Evolutionary conservation across 2,797 vertebrate genomes (phyloP).

Genomic region (Pelobates cultripes): DNA sequence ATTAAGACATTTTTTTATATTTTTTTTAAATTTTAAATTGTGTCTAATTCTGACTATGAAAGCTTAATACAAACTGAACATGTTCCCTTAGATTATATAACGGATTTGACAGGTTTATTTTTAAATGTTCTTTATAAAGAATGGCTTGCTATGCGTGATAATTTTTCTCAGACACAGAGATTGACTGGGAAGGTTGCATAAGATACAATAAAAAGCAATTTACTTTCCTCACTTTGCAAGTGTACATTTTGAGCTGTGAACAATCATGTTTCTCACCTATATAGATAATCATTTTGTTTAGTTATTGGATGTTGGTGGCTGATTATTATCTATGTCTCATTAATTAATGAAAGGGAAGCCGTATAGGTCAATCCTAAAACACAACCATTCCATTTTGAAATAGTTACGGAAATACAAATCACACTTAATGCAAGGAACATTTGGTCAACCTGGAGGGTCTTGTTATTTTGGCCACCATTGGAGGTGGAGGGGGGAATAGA

Average conservation of each 20-base stretch:
- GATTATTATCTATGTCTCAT: background rate
- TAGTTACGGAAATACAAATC: no score
- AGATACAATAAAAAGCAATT: background rate
- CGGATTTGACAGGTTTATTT: background rate
- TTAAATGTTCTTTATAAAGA: slow-evolving; percentile 1
- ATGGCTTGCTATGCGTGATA: background rate
- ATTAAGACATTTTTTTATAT: no score
- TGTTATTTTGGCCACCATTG: no score
- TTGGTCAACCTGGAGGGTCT: no score
- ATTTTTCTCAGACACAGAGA: background rate
- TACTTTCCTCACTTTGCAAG: background rate
- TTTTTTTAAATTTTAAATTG: background rate
- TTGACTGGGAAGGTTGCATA: background rate
- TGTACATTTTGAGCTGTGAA: background rate
- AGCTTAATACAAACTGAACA: background rate
- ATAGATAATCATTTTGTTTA: background rate
- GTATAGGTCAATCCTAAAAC: no score
- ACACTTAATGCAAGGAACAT: no score
- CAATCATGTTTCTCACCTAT: background rate
- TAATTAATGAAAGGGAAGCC: no score
- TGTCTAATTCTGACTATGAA: background rate
- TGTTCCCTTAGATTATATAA: background rate
- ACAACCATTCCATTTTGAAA: no score
- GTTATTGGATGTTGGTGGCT: background rate
- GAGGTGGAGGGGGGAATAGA: no score